A percentile compares a stretch with the other conserved stretches of the same genome.
Conservation (phyloP, 1,140 invertebrate species). For the Macrosteles quadrilineatus region DNA sequence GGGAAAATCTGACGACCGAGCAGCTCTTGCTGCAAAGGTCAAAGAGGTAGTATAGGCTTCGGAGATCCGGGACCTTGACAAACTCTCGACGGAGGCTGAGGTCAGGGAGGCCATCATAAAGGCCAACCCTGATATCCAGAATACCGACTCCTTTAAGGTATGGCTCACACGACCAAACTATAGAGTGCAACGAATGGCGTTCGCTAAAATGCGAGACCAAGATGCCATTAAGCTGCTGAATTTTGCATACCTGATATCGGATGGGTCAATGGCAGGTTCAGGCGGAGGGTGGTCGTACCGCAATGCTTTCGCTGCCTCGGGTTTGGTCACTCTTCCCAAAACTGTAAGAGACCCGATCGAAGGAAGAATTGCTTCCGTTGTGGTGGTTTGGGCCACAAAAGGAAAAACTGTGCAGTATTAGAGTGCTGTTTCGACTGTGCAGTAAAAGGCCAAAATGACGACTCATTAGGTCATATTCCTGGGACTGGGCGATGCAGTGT, state of each 20-base stretch:
- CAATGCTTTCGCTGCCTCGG: background rate
- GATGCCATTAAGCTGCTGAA: background rate
- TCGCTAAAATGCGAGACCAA: background rate
- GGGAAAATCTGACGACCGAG: background rate
- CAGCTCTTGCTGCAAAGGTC: background rate
- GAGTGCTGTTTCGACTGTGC: background rate
- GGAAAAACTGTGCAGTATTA: background rate
- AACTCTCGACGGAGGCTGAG: no score
- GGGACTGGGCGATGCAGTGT: background rate
- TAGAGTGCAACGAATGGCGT: background rate
- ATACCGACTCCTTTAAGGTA: no score
- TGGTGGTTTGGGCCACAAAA: background rate
- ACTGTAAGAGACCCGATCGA: background rate
- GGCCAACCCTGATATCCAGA: no score
- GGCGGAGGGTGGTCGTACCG: background rate
- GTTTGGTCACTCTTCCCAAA: background rate
- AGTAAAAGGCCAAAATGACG: background rate
- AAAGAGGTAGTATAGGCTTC: background rate
- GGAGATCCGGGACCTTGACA: no score
- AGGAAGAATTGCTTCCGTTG: background rate
- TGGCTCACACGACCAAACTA: background rate
- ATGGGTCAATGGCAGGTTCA: background rate
- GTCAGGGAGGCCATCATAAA: no score
- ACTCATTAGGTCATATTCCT: background rate
- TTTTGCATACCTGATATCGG: background rate